A percentile compares a stretch with the other conserved stretches of the same genome.
phyloP scores from a whole-genome alignment of 2,797 vertebrate species.

The Rhabdophis nuchalis region DNA sequence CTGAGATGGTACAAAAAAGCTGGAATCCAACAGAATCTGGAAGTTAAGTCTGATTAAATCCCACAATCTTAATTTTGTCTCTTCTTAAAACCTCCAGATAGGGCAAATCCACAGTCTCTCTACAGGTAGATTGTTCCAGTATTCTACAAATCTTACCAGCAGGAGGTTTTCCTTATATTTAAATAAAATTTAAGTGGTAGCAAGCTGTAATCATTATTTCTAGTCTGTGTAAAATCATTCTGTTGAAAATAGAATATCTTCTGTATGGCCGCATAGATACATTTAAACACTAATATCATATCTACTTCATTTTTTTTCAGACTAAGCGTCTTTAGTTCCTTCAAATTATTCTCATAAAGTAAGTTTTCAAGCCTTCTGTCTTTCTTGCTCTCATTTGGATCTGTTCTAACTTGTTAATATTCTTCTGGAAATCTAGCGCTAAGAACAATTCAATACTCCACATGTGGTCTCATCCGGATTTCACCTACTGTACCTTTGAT shows the following conservation, averaged over 20 bases:
- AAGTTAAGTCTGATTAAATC: background rate
- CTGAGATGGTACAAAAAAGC: background rate
- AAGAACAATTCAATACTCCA: background rate
- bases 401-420: background rate
- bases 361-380: background rate
- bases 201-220: background rate
- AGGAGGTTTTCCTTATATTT: background rate
- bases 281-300: background rate
- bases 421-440: background rate
- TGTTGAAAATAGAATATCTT: background rate
- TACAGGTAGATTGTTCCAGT: background rate
- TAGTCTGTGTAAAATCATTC: background rate
- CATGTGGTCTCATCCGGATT: background rate
- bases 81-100: background rate
- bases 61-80: background rate
- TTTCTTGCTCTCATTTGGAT: background rate
- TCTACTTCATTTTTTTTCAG: background rate
- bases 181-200: background rate
- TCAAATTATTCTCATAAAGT: background rate
- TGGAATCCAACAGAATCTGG: background rate
- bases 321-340: background rate
- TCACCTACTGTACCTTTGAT: background rate
- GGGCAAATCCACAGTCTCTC: background rate
- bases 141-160: background rate
- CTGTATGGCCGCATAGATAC: background rate